A percentile compares a stretch with the other conserved stretches of the same genome.
These are phyloP conservation scores for Triplophysa rosa DNA, from an alignment of 2,113 vertebrate species.

Conservation along the genomic window DNA sequence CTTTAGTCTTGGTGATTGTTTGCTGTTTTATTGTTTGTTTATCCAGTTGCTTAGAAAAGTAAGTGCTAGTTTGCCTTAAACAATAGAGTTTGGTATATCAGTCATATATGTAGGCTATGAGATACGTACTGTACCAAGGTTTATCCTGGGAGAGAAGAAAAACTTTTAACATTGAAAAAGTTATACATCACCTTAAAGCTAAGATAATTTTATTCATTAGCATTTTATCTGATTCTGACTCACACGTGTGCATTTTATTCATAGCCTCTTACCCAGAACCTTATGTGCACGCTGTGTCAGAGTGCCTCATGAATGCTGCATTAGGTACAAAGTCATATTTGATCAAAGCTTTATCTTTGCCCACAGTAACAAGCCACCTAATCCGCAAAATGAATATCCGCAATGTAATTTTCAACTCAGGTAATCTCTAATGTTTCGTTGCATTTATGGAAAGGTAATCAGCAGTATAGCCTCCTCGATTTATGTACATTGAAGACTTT, in stretches of 20 bases:
- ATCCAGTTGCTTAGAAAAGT: no score
- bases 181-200: background rate
- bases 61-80: no score
- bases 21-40: no score
- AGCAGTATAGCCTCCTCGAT: background rate
- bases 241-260: background rate
- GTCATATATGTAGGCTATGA: no score
- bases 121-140: no score
- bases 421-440: conserved; percentile 6
- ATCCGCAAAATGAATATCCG: conserved; percentile 13
- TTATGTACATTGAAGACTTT: background rate
- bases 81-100: no score
- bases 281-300: background rate
- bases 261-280: background rate
- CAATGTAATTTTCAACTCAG: conserved; percentile 16
- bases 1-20: no score
- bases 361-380: conserved; percentile 20
- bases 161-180: no score
- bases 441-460: background rate
- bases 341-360: conserved; percentile 22
- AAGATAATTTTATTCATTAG: background rate
- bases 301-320: conserved; percentile 2
- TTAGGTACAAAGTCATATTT: conserved; percentile 11
- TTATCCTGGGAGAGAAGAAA: no score
- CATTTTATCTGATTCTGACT: conserved; percentile 8